Conservation (phyloP, 2,797 vertebrate species). For the Hemitrygon akajei region DNA sequence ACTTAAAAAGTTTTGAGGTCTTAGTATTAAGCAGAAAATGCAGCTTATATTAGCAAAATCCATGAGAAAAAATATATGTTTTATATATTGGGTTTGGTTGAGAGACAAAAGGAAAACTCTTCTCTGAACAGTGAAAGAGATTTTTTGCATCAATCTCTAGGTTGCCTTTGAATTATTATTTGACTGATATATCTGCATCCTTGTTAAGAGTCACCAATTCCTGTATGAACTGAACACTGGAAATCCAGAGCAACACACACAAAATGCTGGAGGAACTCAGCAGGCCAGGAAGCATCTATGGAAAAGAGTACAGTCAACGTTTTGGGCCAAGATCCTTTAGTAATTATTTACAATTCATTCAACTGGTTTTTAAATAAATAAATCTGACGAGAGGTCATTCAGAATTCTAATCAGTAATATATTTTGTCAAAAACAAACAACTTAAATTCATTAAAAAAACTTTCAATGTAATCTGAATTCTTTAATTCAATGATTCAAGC, state of each 20-base stretch:
- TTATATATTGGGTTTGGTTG: not conserved
- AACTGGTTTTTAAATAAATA: no score
- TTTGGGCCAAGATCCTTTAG: no score
- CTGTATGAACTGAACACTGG: not conserved
- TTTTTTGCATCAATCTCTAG: not conserved
- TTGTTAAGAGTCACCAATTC: not conserved
- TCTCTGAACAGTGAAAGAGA: not conserved
- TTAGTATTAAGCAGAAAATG: not conserved
- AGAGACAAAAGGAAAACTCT: not conserved
- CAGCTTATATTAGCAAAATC: no score
- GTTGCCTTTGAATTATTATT: not conserved
- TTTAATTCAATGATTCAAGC: not conserved
- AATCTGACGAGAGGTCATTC: not conserved
- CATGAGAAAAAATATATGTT: not conserved
- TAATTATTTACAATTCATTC: not conserved
- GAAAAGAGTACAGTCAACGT: no score
- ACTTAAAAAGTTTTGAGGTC: not conserved
- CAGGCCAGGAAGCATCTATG: no score
- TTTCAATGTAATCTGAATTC: not conserved
- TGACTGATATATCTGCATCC: not conserved
- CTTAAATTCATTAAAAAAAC: not conserved
- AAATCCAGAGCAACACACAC: no score
- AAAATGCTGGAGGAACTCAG: no score
- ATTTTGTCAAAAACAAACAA: not conserved
- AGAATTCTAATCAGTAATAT: no score